phyloP scores from a whole-genome alignment of 2,888 invertebrate species.

The Tyria jacobaeae region DNA sequence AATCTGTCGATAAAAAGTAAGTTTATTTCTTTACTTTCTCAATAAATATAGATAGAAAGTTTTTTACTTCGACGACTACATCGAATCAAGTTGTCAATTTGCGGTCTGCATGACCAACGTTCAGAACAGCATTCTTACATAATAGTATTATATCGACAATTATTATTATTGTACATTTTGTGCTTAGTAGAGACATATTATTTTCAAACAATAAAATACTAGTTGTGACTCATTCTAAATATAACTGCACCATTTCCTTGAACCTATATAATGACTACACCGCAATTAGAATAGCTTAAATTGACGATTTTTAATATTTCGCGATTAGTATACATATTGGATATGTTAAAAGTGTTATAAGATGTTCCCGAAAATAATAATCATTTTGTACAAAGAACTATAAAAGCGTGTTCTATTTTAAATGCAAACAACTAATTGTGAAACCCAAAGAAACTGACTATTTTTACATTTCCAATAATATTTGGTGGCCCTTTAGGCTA shows the following conservation, averaged over 20 bases:
- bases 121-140: not conserved
- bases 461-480: slow-evolving; percentile 51
- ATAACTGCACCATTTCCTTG: slow-evolving; percentile 14
- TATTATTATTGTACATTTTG: slow-evolving; percentile 34
- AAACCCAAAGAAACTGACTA: slow-evolving; percentile 46
- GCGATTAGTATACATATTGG: not conserved
- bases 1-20: not conserved
- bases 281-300: not conserved
- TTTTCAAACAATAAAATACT: slow-evolving; percentile 17
- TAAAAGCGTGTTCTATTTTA: slow-evolving; percentile 45
- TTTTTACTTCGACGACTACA: not conserved
- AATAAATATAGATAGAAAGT: not conserved
- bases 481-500: too few species aligned
- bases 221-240: slow-evolving; percentile 36
- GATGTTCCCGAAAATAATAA: slow-evolving; percentile 24
- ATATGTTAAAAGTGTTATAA: not conserved
- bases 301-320: not conserved
- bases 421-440: slow-evolving; percentile 39
- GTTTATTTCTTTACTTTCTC: not conserved
- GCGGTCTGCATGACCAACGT: not conserved
- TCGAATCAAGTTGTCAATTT: slow-evolving; percentile 6
- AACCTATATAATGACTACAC: not conserved
- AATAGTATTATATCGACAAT: slow-evolving; percentile 29
- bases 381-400: slow-evolving; percentile 36
- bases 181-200: slow-evolving; percentile 23